Conservation (phyloP, 2,113 vertebrate species). For the Sylvia atricapilla region DNA sequence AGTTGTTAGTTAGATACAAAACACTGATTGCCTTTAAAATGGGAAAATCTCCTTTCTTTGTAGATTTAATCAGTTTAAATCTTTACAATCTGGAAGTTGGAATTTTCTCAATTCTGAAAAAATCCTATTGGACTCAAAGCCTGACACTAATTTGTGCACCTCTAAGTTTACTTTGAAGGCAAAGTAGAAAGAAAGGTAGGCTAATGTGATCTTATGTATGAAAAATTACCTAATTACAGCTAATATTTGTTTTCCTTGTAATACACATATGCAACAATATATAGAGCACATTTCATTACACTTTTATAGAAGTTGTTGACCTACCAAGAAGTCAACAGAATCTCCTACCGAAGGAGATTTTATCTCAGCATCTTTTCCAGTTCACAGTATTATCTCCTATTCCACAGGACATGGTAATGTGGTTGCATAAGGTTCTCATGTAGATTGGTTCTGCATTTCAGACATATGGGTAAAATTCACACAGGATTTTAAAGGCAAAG, state of each 20-base stretch:
- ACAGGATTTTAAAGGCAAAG: not conserved
- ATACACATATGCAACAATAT: not conserved
- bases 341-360: not conserved
- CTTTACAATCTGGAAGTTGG: not conserved
- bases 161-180: not conserved
- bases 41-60: not conserved
- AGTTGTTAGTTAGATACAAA: not conserved
- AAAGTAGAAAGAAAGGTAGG: not conserved
- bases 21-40: not conserved
- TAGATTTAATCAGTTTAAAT: not conserved
- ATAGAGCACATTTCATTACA: not conserved
- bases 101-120: not conserved
- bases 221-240: not conserved
- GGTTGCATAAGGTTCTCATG: not conserved
- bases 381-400: not conserved
- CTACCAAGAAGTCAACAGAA: not conserved
- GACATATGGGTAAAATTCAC: not conserved
- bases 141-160: not conserved
- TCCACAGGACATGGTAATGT: not conserved
- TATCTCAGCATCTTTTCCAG: not conserved
- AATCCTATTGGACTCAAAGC: not conserved
- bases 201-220: not conserved
- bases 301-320: not conserved
- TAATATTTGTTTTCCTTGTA: not conserved
- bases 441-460: not conserved